Conservation (phyloP, 2,113 vertebrate species). For the Pygoscelis antarcticus region DNA sequence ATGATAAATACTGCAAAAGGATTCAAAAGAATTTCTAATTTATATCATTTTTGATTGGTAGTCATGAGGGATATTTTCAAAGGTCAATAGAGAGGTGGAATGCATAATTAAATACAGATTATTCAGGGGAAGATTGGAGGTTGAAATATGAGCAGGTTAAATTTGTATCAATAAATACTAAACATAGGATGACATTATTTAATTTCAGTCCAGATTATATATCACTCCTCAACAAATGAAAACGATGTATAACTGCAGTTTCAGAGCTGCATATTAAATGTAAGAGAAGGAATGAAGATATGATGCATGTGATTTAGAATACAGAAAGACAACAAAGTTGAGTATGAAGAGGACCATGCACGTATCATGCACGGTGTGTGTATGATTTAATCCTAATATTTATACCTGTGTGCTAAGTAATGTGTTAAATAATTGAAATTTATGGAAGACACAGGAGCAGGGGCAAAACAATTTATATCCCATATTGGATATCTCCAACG, state of each 20-base stretch:
- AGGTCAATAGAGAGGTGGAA: conserved; percentile 67
- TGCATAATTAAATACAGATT: conserved; percentile 67
- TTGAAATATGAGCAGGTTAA: conserved; percentile 61
- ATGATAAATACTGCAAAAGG: conserved; percentile 15
- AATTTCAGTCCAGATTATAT: conserved; percentile 53
- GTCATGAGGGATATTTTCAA: conserved; percentile 52
- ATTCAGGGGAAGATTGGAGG: conserved; percentile 39
- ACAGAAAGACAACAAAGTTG: not conserved
- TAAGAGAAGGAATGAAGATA: conserved; percentile 3
- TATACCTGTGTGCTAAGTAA: not conserved
- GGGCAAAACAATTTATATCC: not conserved
- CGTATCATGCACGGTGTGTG: not conserved
- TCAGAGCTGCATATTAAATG: conserved; percentile 41
- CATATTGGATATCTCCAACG: not conserved
- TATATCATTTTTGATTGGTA: conserved; percentile 54
- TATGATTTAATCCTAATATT: not conserved
- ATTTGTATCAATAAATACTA: conserved; percentile 70
- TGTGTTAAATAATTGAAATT: not conserved
- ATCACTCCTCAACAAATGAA: conserved; percentile 57
- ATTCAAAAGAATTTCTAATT: conserved; percentile 39
- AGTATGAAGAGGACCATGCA: not conserved
- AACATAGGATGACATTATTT: conserved; percentile 58
- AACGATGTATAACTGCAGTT: conserved; percentile 55
- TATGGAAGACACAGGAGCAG: not conserved
- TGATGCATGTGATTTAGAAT: conserved; percentile 41